phyloP scores from a whole-genome alignment of 2,797 vertebrate genomes.

The Valencia hispanica region DNA sequence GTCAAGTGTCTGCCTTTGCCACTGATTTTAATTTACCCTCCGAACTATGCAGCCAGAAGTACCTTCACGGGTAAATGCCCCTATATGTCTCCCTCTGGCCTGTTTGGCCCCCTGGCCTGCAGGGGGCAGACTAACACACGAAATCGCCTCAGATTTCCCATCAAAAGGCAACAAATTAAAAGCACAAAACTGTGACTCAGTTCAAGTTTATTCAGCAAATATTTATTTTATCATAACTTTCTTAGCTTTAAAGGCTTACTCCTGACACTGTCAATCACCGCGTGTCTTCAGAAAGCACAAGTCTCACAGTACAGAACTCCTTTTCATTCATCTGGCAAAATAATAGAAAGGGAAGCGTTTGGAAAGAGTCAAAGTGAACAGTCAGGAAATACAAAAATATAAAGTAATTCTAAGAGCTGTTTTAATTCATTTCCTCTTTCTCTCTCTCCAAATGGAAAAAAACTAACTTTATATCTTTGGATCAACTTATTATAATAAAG shows the following conservation, averaged over 20 bases:
- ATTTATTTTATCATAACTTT: constrained; percentile 3
- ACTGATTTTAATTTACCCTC: constrained; percentile 28
- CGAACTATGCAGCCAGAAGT: constrained; percentile 13
- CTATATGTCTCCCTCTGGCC: constrained; percentile 15
- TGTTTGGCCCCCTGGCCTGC: constrained; percentile 3
- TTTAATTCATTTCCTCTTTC: constrained; percentile 65
- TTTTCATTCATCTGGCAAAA: constrained; percentile 79
- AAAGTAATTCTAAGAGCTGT: constrained; percentile 72
- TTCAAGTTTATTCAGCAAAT: constrained; percentile 17
- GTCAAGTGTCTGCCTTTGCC: constrained; percentile 3
- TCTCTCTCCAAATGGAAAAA: constrained; percentile 66
- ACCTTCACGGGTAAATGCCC: constrained; percentile 18
- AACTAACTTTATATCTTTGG: constrained; percentile 72
- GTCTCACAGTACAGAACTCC: constrained; percentile 56
- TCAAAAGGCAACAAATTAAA: constrained; percentile 9
- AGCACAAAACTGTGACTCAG: constrained; percentile 9
- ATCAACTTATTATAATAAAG: constrained; percentile 72
- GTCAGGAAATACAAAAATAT: constrained; percentile 83
- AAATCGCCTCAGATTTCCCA: constrained; percentile 10
- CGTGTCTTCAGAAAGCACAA: constrained; percentile 4
- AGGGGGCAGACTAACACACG: constrained; percentile 52
- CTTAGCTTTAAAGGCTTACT: constrained; percentile 4
- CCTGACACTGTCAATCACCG: background rate
- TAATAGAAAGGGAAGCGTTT: constrained; percentile 77
- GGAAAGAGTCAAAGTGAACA: constrained; percentile 72